Evolutionary conservation across 2,888 invertebrate genomes (phyloP).

Genomic region (Masnerella sp.): DNA sequence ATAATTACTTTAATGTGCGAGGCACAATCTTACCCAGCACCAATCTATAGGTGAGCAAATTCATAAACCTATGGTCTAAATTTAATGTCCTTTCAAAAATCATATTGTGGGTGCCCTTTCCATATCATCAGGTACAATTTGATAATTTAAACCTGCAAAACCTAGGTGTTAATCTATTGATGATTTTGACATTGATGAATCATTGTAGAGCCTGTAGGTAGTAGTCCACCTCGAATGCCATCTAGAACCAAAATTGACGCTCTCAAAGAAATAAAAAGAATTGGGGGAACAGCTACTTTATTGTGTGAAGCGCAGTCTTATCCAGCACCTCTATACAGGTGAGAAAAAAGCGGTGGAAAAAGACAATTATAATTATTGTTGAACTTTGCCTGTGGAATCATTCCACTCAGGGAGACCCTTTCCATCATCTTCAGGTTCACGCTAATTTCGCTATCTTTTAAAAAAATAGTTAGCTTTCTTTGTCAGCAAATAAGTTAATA

Average conservation of each 20-base stretch:
- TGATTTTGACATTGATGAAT: too few species aligned
- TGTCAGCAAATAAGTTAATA: too few species aligned
- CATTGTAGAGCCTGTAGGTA: constrained; percentile 80
- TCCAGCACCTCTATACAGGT: constrained; percentile 86
- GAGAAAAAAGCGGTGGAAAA: too few species aligned
- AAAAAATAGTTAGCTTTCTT: too few species aligned
- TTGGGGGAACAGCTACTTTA: constrained; percentile 80
- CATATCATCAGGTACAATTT: constrained; percentile 79
- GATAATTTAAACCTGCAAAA: neutral
- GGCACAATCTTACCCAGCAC: constrained; percentile 85
- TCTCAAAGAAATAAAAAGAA: constrained; percentile 75
- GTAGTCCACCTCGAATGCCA: constrained; percentile 81
- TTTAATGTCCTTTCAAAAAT: too few species aligned
- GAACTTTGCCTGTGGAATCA: too few species aligned
- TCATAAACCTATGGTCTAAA: too few species aligned
- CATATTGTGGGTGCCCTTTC: constrained; percentile 84
- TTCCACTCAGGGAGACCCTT: constrained; percentile 82
- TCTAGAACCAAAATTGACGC: constrained; percentile 80
- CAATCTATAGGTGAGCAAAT: constrained; percentile 79
- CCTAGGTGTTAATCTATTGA: too few species aligned
- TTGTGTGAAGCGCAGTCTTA: constrained; percentile 84
- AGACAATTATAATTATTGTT: too few species aligned
- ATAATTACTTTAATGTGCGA: constrained; percentile 79
- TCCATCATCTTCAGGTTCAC: constrained; percentile 80
- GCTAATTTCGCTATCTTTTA: too few species aligned